These are phyloP conservation scores for Chloroclystis v-ata DNA, from an alignment of 2,888 invertebrate species.

Conservation along the genomic window DNA sequence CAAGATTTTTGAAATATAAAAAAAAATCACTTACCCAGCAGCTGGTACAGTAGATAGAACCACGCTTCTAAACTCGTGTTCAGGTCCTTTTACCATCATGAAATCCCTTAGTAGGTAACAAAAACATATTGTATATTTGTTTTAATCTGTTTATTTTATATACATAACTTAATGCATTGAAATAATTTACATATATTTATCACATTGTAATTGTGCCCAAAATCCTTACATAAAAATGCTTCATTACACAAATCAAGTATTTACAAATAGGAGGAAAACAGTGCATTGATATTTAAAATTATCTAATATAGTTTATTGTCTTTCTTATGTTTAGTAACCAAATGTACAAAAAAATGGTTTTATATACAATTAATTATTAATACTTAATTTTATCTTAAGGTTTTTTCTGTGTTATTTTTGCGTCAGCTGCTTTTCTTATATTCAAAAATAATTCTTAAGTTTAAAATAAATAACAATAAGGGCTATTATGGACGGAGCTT, in stretches of 20 bases:
- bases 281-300: background rate
- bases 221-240: background rate
- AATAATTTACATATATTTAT: conserved; percentile 1
- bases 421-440: too few species aligned
- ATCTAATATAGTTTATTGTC: background rate
- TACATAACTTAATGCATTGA: conserved; percentile 6
- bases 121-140: conserved; percentile 1
- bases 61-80: too few species aligned
- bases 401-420: too few species aligned
- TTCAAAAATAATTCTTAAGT: conserved; percentile 22
- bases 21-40: too few species aligned
- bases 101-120: too few species aligned
- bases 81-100: too few species aligned
- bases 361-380: too few species aligned
- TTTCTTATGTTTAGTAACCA: too few species aligned
- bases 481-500: conserved; percentile 65
- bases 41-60: too few species aligned
- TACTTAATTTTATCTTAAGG: too few species aligned
- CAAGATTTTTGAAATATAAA: too few species aligned
- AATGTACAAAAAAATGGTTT: too few species aligned
- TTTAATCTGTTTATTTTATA: conserved; percentile 15
- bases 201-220: conserved; percentile 2
- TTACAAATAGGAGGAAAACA: background rate
- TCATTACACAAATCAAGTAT: background rate
- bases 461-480: conserved; percentile 74